Evolutionary conservation across 2,797 vertebrate species (phyloP).

Genomic region (Sternarchorhynchus goeldii): DNA sequence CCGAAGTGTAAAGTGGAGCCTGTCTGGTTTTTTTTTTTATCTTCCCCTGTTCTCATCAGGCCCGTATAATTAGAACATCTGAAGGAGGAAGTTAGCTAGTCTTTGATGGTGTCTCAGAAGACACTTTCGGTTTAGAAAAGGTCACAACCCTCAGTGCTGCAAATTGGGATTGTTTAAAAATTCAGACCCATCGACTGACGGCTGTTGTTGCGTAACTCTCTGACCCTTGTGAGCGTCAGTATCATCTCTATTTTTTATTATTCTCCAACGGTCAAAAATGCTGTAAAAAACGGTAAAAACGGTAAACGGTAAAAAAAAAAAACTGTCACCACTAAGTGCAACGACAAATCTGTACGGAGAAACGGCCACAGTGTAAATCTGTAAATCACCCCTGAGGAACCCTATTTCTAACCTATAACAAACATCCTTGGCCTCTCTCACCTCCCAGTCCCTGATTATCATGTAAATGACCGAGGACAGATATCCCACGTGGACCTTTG

Average conservation of each 20-base stretch:
- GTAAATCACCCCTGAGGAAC: conserved; percentile 22
- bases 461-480: conserved; percentile 19
- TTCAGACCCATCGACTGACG: conserved; percentile 24
- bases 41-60: not conserved
- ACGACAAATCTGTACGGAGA: not conserved
- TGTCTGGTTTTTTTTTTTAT: not conserved
- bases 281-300: too few relatives aligned
- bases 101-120: conserved; percentile 25
- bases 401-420: conserved; percentile 15
- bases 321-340: conserved; percentile 3
- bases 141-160: conserved; percentile 8
- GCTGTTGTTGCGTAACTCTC: conserved; percentile 8
- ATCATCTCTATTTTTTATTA: conserved; percentile 38
- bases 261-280: conserved; percentile 32
- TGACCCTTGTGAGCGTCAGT: conserved; percentile 19
- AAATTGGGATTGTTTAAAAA: conserved; percentile 30
- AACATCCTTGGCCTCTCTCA: conserved; percentile 9
- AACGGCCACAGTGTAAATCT: conserved; percentile 18
- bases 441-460: conserved; percentile 3
- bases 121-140: conserved; percentile 26
- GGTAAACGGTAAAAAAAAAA: too few relatives aligned
- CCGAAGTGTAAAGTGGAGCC: not conserved
- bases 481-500: not conserved
- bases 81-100: conserved; percentile 18
- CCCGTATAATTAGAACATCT: conserved; percentile 28